Evolutionary conservation across 2,113 vertebrate genomes (phyloP).

Genomic region (Athene cunicularia): DNA sequence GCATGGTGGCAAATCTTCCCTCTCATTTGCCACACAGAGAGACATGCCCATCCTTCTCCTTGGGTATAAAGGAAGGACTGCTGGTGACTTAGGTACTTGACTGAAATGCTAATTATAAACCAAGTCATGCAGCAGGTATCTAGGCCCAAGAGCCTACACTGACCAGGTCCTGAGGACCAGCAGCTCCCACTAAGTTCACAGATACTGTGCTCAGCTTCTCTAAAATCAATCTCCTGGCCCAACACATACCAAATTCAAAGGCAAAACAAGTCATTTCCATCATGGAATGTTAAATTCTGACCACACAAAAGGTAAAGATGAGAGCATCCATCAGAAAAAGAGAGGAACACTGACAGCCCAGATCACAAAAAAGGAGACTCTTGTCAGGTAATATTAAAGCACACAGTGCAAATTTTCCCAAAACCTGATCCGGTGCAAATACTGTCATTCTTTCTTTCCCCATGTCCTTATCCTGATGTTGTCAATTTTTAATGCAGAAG

Average conservation of each 20-base stretch:
- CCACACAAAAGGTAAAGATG: not conserved
- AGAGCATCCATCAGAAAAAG: not conserved
- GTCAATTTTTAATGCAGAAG: not conserved
- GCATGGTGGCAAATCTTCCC: not conserved
- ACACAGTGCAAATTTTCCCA: not conserved
- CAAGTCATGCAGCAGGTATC: not conserved
- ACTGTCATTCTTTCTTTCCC: not conserved
- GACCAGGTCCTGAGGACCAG: not conserved
- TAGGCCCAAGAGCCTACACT: not conserved
- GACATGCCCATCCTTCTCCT: not conserved
- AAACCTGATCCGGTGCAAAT: not conserved
- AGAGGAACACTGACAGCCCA: not conserved
- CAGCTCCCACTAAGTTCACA: not conserved
- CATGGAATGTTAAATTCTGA: not conserved
- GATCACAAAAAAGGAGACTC: not conserved
- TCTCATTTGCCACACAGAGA: not conserved
- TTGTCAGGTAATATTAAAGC: not conserved
- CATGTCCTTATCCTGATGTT: not conserved
- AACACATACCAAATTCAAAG: not conserved
- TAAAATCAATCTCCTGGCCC: not conserved
- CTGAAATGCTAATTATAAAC: not conserved
- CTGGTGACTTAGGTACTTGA: not conserved
- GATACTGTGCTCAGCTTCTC: not conserved
- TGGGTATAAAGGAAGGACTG: not conserved
- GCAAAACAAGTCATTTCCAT: not conserved